These are phyloP conservation scores for Hyposoter dolosus DNA, from an alignment of 2,888 invertebrate genomes.

Conservation along the genomic window DNA sequence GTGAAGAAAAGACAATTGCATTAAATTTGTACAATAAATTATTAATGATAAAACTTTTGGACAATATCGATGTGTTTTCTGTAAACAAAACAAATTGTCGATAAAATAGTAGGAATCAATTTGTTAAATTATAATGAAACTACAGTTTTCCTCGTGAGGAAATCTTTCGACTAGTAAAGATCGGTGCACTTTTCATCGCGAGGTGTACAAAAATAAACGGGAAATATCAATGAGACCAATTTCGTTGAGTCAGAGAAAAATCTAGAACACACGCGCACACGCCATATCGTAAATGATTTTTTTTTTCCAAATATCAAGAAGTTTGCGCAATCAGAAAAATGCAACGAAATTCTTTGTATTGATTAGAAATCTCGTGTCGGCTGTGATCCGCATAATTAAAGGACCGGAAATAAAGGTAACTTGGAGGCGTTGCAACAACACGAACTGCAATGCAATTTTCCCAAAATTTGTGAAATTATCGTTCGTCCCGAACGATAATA, in stretches of 20 bases:
- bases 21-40: conserved; percentile 46
- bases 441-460: not conserved
- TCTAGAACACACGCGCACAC: conserved; percentile 37
- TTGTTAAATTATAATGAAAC: conserved; percentile 8
- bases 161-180: conserved; percentile 61
- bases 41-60: conserved; percentile 18
- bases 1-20: not conserved
- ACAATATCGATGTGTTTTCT: conserved; percentile 15
- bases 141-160: conserved; percentile 11
- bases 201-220: conserved; percentile 10
- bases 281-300: not conserved
- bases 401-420: not conserved
- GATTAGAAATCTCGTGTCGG: not conserved
- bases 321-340: not conserved
- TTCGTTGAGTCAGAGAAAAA: conserved; percentile 23
- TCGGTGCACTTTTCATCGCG: conserved; percentile 32
- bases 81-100: conserved; percentile 1
- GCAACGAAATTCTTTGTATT: not conserved
- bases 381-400: not conserved
- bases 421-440: not conserved
- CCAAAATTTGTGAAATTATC: not conserved
- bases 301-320: not conserved
- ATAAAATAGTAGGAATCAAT: conserved; percentile 26
- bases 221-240: conserved; percentile 54
- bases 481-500: conserved; percentile 7